Conservation (phyloP, 2,888 invertebrate species). For the Temnothorax rugatulus region DNA sequence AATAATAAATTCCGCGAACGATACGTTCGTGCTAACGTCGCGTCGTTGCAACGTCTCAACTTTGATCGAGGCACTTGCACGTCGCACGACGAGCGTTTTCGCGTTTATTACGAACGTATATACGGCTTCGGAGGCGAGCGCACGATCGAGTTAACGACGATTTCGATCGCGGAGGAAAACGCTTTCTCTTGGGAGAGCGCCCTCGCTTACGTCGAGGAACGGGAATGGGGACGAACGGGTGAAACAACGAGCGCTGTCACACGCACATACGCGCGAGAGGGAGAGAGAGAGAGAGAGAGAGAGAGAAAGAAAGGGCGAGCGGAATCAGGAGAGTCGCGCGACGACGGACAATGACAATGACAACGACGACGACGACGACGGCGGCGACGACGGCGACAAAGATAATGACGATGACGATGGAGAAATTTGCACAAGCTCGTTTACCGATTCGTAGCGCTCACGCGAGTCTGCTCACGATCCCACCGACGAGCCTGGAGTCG, state of each 20-base stretch:
- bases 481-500: slow-evolving; percentile 83
- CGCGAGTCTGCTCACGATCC: slow-evolving; percentile 78
- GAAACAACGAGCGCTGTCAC: slow-evolving; percentile 38
- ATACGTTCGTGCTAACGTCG: too few relatives aligned
- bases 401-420: slow-evolving; percentile 17
- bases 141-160: neutral
- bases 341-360: neutral
- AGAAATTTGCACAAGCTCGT: slow-evolving; percentile 41
- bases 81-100: neutral
- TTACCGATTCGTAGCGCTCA: slow-evolving; percentile 79
- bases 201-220: slow-evolving; percentile 47
- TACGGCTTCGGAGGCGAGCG: neutral
- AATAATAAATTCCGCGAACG: neutral
- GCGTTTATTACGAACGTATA: too few relatives aligned
- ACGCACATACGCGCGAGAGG: neutral
- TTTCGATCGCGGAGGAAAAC: slow-evolving; percentile 32
- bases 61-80: slow-evolving; percentile 7
- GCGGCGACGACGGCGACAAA: neutral
- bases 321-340: slow-evolving; percentile 3
- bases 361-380: neutral
- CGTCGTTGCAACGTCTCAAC: neutral
- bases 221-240: slow-evolving; percentile 20
- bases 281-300: neutral
- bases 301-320: neutral
- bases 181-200: slow-evolving; percentile 51